phyloP scores from a whole-genome alignment of 2,113 vertebrate genomes.

The Nothobranchius kuhntae region DNA sequence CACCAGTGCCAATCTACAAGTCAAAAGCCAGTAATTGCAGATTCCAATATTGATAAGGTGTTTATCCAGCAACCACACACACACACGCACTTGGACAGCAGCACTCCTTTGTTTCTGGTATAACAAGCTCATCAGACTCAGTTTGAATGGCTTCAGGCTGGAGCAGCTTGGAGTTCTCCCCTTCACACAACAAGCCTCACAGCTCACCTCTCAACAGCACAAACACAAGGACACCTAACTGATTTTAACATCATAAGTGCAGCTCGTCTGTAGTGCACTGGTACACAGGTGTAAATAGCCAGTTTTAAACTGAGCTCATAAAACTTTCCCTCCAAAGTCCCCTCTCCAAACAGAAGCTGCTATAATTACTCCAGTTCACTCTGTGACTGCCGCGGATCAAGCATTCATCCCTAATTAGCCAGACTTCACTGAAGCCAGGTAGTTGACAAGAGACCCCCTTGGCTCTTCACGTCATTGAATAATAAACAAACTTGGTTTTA shows the following conservation, averaged over 20 bases:
- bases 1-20: slow-evolving; percentile 39
- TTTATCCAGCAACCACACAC: slow-evolving; percentile 34
- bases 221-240: slow-evolving; percentile 38
- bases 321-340: slow-evolving; percentile 19
- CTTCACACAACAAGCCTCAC: slow-evolving; percentile 31
- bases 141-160: slow-evolving; percentile 49
- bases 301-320: slow-evolving; percentile 20
- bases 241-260: slow-evolving; percentile 34
- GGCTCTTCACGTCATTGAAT: background rate
- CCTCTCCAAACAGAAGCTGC: slow-evolving; percentile 13
- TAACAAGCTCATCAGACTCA: slow-evolving; percentile 59
- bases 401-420: slow-evolving; percentile 5
- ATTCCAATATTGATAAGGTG: slow-evolving; percentile 66
- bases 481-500: background rate
- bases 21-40: slow-evolving; percentile 64
- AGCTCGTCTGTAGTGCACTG: slow-evolving; percentile 23
- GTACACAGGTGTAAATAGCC: slow-evolving; percentile 25
- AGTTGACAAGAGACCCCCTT: slow-evolving; percentile 3
- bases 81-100: slow-evolving; percentile 34
- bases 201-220: slow-evolving; percentile 12
- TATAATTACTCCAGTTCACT: slow-evolving; percentile 29
- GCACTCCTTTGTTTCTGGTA: slow-evolving; percentile 47
- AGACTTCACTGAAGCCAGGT: background rate
- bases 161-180: slow-evolving; percentile 34
- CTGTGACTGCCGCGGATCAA: slow-evolving; percentile 8